Conservation (phyloP, 2,797 vertebrate species). For the Centropyge bicolor region DNA sequence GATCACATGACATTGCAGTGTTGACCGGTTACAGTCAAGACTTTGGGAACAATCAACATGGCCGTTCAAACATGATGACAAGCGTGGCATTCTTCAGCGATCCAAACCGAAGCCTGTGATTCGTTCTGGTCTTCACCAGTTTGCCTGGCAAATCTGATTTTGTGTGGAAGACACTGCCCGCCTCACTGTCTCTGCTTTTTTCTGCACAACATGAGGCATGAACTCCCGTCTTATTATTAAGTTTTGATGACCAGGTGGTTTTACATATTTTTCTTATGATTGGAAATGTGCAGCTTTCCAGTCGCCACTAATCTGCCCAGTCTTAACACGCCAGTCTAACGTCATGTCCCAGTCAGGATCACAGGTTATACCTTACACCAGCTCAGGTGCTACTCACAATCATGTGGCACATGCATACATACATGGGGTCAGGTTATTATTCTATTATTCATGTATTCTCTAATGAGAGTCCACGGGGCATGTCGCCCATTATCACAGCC, state of each 20-base stretch:
- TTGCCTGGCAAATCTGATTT: conserved; percentile 18
- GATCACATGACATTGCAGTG: neutral
- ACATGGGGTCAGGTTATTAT: too few relatives aligned
- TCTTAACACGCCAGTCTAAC: too few relatives aligned
- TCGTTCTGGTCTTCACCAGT: conserved; percentile 9
- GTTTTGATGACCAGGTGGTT: conserved; percentile 6
- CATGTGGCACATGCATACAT: too few relatives aligned
- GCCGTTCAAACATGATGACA: neutral
- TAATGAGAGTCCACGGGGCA: too few relatives aligned
- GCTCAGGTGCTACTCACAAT: too few relatives aligned
- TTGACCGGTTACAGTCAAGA: neutral
- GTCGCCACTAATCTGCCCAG: too few relatives aligned
- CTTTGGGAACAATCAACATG: neutral
- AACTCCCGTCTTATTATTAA: neutral
- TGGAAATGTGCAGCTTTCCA: neutral
- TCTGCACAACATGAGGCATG: neutral
- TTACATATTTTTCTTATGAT: conserved; percentile 3
- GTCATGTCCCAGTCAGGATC: too few relatives aligned
- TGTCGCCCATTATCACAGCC: too few relatives aligned
- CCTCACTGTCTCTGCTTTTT: neutral
- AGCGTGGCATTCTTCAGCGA: neutral
- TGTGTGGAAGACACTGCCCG: neutral
- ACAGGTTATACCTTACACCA: too few relatives aligned
- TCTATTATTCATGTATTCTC: too few relatives aligned
- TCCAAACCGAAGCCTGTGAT: conserved; percentile 6